Evolutionary conservation across 37 sponge, comb jelly and placozoan species (phyloP).

Genomic region (Crambe crambe): DNA sequence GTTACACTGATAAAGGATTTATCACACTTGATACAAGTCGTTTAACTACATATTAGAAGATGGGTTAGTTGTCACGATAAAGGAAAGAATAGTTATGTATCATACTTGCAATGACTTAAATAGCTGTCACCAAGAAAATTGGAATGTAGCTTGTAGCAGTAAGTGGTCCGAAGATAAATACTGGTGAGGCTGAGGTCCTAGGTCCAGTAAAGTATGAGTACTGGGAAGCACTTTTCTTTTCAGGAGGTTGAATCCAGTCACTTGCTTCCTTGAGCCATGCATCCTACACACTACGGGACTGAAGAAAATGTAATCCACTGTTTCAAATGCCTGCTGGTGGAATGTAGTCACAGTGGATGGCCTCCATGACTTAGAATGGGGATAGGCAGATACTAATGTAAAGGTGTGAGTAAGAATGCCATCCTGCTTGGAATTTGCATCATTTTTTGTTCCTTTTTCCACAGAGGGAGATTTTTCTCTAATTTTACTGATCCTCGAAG

Average conservation of each 20-base stretch:
- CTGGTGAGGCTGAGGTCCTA: constrained; percentile 82
- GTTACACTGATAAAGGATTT: no score
- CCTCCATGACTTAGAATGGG: not conserved
- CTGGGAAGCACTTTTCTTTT: constrained; percentile 55
- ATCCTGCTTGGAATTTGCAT: not conserved
- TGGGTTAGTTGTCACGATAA: no score
- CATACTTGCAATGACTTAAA: no score
- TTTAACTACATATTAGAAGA: no score
- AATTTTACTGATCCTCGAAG: not conserved
- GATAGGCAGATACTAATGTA: constrained; percentile 61
- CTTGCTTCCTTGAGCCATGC: constrained; percentile 12
- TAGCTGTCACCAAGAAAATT: constrained; percentile 18
- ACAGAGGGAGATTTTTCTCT: not conserved
- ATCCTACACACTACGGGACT: not conserved
- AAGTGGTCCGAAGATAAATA: constrained; percentile 85
- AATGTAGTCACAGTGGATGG: constrained; percentile 71
- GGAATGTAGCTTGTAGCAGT: constrained; percentile 60
- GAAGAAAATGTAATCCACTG: constrained; percentile 13
- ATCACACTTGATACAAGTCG: no score
- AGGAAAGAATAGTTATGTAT: no score
- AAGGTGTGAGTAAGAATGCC: constrained; percentile 65
- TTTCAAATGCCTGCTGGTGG: constrained; percentile 30
- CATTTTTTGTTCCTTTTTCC: not conserved
- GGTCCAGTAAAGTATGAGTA: constrained; percentile 33
- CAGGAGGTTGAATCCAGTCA: constrained; percentile 64